Base-by-base conservation (phyloP, 1,140 invertebrate genomes). In the Meteorus sp. region DNA sequence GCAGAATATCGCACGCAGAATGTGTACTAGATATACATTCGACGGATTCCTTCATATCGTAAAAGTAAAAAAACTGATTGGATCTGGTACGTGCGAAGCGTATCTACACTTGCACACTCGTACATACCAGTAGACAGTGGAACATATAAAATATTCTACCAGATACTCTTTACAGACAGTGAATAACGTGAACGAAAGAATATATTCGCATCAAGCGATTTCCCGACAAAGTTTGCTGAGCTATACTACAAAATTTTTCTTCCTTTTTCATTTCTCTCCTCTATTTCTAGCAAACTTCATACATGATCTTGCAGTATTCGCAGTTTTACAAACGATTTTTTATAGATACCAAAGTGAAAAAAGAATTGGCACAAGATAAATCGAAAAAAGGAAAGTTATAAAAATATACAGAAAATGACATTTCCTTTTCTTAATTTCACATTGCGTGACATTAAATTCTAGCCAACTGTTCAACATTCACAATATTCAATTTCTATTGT, bases 31-130 rank as follows among this genome's bases (percentile, higher is more conserved):
- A n/a, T n/a, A n/a, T 66, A 63, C 58, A 63, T 62, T 63, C 7
- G 19, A 54, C 63, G 63, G 61, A 56, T 66, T 65, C 60, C 52
- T 48, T 47, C 44, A 31, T 62, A 65, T 15, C 44, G 44, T 59
- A 62, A 66, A 57, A 65, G 63, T 69, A 71, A 73, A n/a, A n/a
- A 69, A 69, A 71, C 48, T 66, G 64, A 73, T 73, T 73, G 69
- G 69, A 67, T 62, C 39, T 37, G 56, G 58, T 62, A 71, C 66
- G 69, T 66, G 68, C 67, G 67, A 31, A 53, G 61, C 61, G 60
- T 65, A 15, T 39, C 8, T 39, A 39, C 35, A n/a, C n/a, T n/a
- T n/a, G n/a, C n/a, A n/a, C n/a, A n/a, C n/a, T n/a, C n/a, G n/a
- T n/a, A n/a, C n/a, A n/a, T n/a, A n/a, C n/a, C n/a, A n/a, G n/a